Conservation (phyloP, 1,140 invertebrate species). For the Druon quercuslanigerum region DNA sequence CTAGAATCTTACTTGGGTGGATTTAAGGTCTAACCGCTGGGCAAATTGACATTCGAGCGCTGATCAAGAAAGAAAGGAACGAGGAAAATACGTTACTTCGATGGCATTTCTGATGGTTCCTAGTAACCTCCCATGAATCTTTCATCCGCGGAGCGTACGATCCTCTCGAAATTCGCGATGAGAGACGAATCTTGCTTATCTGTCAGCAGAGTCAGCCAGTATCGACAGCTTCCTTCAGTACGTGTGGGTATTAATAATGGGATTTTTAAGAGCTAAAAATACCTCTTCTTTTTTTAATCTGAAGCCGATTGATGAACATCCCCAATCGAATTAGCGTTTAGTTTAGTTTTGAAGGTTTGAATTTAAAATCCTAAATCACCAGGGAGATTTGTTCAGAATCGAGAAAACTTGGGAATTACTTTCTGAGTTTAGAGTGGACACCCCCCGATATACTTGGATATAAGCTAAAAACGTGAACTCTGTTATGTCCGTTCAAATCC, state of each 20-base stretch:
- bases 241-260: constrained; percentile 17
- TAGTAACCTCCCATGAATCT: constrained; percentile 62
- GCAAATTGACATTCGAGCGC: constrained; percentile 5
- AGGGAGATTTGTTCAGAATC: too few relatives aligned
- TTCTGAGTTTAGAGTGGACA: too few relatives aligned
- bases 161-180: constrained; percentile 39
- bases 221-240: constrained; percentile 18
- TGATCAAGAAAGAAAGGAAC: not conserved
- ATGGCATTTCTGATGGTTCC: constrained; percentile 60
- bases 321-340: too few relatives aligned
- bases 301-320: too few relatives aligned
- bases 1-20: not conserved
- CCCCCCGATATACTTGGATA: not conserved
- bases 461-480: constrained; percentile 11
- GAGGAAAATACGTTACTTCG: constrained; percentile 34
- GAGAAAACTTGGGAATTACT: too few relatives aligned
- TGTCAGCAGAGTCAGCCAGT: constrained; percentile 35
- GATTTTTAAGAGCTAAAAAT: not conserved
- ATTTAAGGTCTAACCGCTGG: not conserved
- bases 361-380: too few relatives aligned
- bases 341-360: too few relatives aligned
- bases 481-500: constrained; percentile 55
- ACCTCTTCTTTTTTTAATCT: too few relatives aligned
- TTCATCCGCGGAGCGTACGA: constrained; percentile 61
- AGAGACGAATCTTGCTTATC: constrained; percentile 41